Percentiles rank a stretch among this genome's conserved stretches.
phyloP scores from a whole-genome alignment of 2,888 invertebrate genomes.

The Drosophila monieri region DNA sequence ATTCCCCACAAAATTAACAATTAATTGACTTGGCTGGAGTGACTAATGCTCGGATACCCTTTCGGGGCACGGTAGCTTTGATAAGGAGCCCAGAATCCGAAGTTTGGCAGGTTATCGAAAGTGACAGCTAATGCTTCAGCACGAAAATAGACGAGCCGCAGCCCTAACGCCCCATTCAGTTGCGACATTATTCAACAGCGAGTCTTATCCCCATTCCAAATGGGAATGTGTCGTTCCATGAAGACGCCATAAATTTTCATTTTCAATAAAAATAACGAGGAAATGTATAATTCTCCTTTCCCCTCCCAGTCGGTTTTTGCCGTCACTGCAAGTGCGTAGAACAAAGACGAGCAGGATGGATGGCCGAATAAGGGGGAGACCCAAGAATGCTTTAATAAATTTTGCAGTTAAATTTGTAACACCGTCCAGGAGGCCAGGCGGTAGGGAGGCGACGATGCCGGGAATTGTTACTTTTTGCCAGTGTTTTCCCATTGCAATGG shows the following conservation, averaged over 20 bases:
- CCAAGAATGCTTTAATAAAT: conserved; percentile 66
- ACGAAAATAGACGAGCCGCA: conserved; percentile 3
- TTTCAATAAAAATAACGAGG: conserved; percentile 68
- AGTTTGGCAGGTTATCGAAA: neutral
- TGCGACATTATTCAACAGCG: conserved; percentile 20
- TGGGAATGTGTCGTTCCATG: conserved; percentile 70
- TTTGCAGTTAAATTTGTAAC: conserved; percentile 59
- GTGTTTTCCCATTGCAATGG: conserved; percentile 49
- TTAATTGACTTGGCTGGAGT: conserved; percentile 64
- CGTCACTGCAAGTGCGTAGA: conserved; percentile 61
- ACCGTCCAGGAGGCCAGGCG: conserved; percentile 23
- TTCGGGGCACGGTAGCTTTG: neutral
- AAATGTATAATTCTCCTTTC: conserved; percentile 47
- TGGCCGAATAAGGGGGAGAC: neutral
- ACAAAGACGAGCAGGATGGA: conserved; percentile 24
- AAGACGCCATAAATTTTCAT: conserved; percentile 76
- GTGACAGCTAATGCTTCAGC: conserved; percentile 60
- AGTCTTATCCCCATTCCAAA: conserved; percentile 66
- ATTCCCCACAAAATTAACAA: conserved; percentile 66
- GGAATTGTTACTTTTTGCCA: conserved; percentile 22
- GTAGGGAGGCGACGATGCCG: conserved; percentile 10
- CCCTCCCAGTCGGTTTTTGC: neutral
- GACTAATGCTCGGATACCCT: conserved; percentile 28
- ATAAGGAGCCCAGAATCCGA: neutral
- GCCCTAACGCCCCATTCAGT: conserved; percentile 5